A percentile compares a stretch with the other conserved stretches of the same genome.
Evolutionary conservation across 2,797 vertebrate species (phyloP).

Genomic region (Cuculus canorus): DNA sequence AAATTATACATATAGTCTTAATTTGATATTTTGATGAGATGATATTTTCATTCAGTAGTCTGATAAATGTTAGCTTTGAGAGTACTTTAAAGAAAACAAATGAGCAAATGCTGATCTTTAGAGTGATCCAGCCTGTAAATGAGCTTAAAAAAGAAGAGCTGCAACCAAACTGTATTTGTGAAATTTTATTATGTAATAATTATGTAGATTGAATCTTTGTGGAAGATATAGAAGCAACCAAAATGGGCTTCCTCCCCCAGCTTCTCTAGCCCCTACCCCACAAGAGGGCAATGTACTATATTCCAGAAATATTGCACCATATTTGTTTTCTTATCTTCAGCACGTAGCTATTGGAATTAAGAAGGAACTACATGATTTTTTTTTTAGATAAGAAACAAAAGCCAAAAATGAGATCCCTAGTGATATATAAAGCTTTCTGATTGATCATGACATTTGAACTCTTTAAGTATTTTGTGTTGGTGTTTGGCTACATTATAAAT

Average conservation of each 20-base stretch:
- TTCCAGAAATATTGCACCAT: neutral
- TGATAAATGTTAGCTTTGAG: neutral
- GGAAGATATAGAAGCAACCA: neutral
- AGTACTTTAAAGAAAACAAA: neutral
- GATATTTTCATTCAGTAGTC: neutral
- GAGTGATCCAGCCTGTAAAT: neutral
- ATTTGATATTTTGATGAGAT: neutral
- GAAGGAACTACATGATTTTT: neutral
- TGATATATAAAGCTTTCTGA: conserved; percentile 1
- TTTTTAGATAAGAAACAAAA: neutral
- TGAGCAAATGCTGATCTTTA: neutral
- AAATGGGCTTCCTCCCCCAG: neutral
- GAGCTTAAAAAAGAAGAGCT: neutral
- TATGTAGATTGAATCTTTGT: neutral
- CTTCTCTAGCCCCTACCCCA: neutral
- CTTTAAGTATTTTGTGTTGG: neutral
- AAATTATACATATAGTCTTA: neutral
- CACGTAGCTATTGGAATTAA: neutral
- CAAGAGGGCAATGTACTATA: neutral
- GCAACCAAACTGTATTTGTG: neutral
- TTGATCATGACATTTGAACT: neutral
- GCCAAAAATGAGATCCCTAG: neutral
- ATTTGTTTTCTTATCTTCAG: neutral
- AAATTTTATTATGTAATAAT: neutral
- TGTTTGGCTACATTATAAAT: neutral